Percentiles rank a stretch among this genome's conserved stretches.
Evolutionary conservation across 1,140 invertebrate genomes (phyloP).

Genomic region (Rhopalosiphum maidis): DNA sequence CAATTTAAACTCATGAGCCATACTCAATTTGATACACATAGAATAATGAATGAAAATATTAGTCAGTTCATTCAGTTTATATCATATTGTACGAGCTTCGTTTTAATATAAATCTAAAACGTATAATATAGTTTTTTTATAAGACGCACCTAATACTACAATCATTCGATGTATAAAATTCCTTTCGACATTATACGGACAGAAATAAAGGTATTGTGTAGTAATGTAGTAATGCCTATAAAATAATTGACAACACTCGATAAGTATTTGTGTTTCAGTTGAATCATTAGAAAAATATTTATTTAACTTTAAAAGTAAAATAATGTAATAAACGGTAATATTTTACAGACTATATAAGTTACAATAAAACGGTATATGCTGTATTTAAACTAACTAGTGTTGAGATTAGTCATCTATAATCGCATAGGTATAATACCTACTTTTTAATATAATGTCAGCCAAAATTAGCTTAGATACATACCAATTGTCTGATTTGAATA

Average conservation of each 20-base stretch:
- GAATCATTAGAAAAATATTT: neutral
- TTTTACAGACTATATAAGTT: neutral
- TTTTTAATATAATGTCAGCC: neutral
- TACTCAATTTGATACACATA: conserved; percentile 19
- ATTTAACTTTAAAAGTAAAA: neutral
- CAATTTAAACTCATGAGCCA: neutral
- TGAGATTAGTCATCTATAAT: neutral
- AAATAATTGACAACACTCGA: neutral
- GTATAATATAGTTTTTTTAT: neutral
- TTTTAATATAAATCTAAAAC: neutral
- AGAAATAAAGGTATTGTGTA: neutral
- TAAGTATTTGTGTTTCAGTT: neutral
- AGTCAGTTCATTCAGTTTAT: neutral
- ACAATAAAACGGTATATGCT: neutral
- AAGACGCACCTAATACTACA: neutral
- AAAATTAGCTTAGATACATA: neutral
- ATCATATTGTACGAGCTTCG: neutral
- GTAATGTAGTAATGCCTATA: neutral
- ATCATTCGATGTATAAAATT: neutral
- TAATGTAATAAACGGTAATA: neutral
- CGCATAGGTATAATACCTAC: neutral
- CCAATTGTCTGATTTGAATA: neutral
- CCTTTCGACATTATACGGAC: neutral
- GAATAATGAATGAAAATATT: neutral
- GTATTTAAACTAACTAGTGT: neutral